A percentile compares a stretch with the other conserved stretches of the same genome.
phyloP scores from a whole-genome alignment of 2,888 invertebrate species.

The Trissolcus japonicus region DNA sequence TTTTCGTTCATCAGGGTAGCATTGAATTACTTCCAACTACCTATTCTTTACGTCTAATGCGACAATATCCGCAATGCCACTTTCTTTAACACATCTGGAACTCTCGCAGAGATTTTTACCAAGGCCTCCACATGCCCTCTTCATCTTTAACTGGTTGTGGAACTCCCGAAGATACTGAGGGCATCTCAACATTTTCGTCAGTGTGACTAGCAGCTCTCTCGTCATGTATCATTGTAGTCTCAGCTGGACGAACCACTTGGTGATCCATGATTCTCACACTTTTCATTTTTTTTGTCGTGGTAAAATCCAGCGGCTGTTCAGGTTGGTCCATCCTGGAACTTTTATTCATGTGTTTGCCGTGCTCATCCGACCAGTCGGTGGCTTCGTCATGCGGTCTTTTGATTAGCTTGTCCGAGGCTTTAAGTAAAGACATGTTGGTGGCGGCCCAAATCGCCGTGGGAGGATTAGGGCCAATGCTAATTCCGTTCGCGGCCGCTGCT shows the following conservation, averaged over 20 bases:
- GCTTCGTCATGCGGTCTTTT: conserved; percentile 71
- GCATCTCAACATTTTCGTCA: conserved; percentile 64
- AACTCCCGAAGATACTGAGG: conserved; percentile 61
- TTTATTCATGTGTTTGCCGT: conserved; percentile 58
- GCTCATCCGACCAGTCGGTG: conserved; percentile 67
- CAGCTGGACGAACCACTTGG: conserved; percentile 44
- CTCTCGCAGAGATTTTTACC: conserved; percentile 62
- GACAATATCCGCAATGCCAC: conserved; percentile 26
- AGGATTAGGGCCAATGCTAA: conserved; percentile 74
- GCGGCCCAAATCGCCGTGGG: conserved; percentile 75
- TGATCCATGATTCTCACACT: conserved; percentile 59
- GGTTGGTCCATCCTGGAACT: conserved; percentile 67
- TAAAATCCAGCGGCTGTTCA: conserved; percentile 74
- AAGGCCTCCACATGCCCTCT: conserved; percentile 75
- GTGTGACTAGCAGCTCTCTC: conserved; percentile 67
- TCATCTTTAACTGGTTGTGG: conserved; percentile 72
- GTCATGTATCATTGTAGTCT: conserved; percentile 59
- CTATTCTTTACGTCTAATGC: conserved; percentile 13
- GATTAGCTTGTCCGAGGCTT: conserved; percentile 71
- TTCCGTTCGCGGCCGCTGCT: conserved; percentile 76
- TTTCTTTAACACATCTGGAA: background rate
- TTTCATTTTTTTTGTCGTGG: conserved; percentile 72
- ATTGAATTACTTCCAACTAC: conserved; percentile 30
- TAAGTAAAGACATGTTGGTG: conserved; percentile 74
- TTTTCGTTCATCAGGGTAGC: conserved; percentile 25